phyloP scores from a whole-genome alignment of 2,888 invertebrate genomes.

The Leptopilina myrica region DNA sequence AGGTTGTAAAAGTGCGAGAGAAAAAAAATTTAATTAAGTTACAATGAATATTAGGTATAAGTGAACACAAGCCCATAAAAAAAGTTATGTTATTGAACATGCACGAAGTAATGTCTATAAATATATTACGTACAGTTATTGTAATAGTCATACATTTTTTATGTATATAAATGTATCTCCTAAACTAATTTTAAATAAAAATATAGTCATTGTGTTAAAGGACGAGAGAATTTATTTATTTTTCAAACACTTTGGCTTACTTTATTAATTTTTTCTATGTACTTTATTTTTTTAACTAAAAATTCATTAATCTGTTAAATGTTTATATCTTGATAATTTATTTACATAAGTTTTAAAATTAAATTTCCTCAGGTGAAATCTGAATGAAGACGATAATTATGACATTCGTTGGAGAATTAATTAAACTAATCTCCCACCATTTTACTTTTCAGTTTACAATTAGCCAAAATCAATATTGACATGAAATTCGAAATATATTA shows the following conservation, averaged over 20 bases:
- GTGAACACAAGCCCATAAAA: constrained; percentile 58
- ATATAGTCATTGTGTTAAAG: constrained; percentile 76
- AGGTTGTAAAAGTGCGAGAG: constrained; percentile 57
- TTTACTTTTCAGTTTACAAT: background rate
- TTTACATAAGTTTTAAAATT: too few relatives aligned
- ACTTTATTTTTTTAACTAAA: too few relatives aligned
- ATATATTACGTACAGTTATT: constrained; percentile 70
- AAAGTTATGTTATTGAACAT: constrained; percentile 67
- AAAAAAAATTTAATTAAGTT: constrained; percentile 44
- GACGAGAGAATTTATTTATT: constrained; percentile 38
- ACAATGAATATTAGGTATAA: constrained; percentile 56
- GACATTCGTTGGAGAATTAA: too few relatives aligned
- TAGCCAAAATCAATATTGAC: background rate
- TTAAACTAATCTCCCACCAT: background rate
- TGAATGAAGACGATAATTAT: too few relatives aligned
- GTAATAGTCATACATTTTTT: constrained; percentile 75
- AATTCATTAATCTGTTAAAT: too few relatives aligned
- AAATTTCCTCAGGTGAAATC: too few relatives aligned
- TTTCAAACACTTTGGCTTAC: background rate
- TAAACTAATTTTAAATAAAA: constrained; percentile 76
- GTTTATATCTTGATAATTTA: too few relatives aligned
- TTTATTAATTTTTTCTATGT: too few relatives aligned
- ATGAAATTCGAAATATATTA: background rate
- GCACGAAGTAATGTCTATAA: constrained; percentile 68
- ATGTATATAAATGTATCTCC: constrained; percentile 76